These are phyloP conservation scores for Neodiprion virginianus DNA, from an alignment of 1,140 invertebrate species.

Conservation along the genomic window DNA sequence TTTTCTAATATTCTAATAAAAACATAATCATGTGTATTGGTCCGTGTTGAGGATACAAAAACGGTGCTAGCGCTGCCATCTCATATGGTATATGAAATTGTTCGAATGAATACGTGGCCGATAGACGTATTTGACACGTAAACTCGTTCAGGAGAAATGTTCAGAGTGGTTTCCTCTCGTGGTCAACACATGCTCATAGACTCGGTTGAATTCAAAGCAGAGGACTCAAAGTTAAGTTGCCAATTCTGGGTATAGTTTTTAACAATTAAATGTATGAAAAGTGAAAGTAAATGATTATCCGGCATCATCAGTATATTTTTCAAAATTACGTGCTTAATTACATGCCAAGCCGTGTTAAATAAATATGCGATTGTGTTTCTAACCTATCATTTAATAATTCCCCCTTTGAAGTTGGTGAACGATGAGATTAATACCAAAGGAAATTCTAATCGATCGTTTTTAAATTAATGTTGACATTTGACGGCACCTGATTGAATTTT, in stretches of 20 bases:
- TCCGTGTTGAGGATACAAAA: too few relatives aligned
- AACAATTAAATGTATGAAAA: not conserved
- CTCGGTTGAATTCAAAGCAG: not conserved
- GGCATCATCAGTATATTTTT: not conserved
- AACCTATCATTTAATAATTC: not conserved
- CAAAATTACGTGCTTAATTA: not conserved
- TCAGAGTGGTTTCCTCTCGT: not conserved
- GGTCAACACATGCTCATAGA: not conserved
- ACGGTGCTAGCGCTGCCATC: slow-evolving; percentile 18
- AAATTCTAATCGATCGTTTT: not conserved
- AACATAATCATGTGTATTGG: too few relatives aligned
- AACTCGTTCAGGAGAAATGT: not conserved
- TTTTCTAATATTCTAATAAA: not conserved
- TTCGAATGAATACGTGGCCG: not conserved
- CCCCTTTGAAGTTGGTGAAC: not conserved
- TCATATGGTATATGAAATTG: slow-evolving; percentile 31
- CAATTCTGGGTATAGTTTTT: not conserved
- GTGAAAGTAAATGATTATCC: not conserved
- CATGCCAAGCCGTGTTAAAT: not conserved
- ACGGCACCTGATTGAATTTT: not conserved
- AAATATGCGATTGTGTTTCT: not conserved
- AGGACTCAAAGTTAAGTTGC: not conserved
- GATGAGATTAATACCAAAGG: not conserved
- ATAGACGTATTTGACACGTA: too few relatives aligned
- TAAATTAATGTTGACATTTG: not conserved